Evolutionary conservation across 2,113 vertebrate genomes (phyloP).

Genomic region (Alethe castanea): DNA sequence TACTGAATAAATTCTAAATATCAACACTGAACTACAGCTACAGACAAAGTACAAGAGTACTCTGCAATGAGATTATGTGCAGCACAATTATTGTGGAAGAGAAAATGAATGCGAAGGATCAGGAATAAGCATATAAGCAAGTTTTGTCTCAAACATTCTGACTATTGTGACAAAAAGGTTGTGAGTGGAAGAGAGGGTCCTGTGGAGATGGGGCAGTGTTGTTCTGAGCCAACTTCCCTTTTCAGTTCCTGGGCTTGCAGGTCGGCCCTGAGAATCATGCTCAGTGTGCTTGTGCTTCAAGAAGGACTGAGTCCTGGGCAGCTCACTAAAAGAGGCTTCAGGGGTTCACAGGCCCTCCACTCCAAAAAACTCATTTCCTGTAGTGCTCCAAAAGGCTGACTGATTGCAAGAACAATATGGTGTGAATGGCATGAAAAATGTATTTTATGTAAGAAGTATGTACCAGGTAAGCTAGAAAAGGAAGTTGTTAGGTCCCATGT

Average conservation of each 20-base stretch:
- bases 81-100: background rate
- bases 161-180: background rate
- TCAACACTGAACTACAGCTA: background rate
- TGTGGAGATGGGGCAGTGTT: background rate
- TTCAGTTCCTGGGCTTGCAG: background rate
- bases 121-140: background rate
- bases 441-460: background rate
- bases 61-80: background rate
- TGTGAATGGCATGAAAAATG: background rate
- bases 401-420: background rate
- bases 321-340: background rate
- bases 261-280: background rate
- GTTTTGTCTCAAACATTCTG: background rate
- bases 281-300: background rate
- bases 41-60: background rate
- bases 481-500: too few species aligned
- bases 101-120: background rate
- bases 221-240: background rate
- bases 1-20: background rate
- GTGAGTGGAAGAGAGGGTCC: background rate
- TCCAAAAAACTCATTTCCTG: fast-evolving
- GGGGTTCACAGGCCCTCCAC: background rate
- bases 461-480: background rate
- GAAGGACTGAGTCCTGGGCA: background rate
- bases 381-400: background rate